Conservation (phyloP, 2,888 invertebrate genomes). For the Bombylius major region DNA sequence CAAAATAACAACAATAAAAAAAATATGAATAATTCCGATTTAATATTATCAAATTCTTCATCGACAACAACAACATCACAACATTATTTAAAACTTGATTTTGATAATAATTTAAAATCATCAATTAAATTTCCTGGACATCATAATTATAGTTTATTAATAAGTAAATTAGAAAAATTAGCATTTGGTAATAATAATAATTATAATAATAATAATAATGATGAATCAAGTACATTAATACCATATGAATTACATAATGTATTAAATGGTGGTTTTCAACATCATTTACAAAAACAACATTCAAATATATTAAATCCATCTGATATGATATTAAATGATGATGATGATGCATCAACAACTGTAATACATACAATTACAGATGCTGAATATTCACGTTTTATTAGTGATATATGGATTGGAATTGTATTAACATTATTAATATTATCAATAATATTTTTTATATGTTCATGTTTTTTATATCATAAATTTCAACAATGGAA, state of each 20-base stretch:
- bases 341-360: too few species aligned
- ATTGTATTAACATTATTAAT: conserved; percentile 47
- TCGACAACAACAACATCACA: too few species aligned
- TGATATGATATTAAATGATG: background rate
- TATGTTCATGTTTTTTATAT: conserved; percentile 49
- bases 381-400: conserved; percentile 42
- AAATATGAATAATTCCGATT: too few species aligned
- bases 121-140: too few species aligned
- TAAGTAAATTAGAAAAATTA: conserved; percentile 31
- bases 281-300: background rate
- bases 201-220: background rate
- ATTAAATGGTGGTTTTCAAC: background rate
- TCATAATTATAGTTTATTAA: conserved; percentile 31
- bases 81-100: too few species aligned
- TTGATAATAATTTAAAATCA: too few species aligned
- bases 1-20: too few species aligned
- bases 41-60: too few species aligned
- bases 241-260: too few species aligned
- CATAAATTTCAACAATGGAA: conserved; percentile 54
- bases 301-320: background rate
- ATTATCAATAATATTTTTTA: conserved; percentile 47
- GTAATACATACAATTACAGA: conserved; percentile 22
- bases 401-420: conserved; percentile 51
- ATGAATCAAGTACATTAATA: too few species aligned
- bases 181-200: conserved; percentile 22